These are phyloP conservation scores for Carassius gibelio DNA, from an alignment of 2,113 vertebrate genomes.

Conservation along the genomic window DNA sequence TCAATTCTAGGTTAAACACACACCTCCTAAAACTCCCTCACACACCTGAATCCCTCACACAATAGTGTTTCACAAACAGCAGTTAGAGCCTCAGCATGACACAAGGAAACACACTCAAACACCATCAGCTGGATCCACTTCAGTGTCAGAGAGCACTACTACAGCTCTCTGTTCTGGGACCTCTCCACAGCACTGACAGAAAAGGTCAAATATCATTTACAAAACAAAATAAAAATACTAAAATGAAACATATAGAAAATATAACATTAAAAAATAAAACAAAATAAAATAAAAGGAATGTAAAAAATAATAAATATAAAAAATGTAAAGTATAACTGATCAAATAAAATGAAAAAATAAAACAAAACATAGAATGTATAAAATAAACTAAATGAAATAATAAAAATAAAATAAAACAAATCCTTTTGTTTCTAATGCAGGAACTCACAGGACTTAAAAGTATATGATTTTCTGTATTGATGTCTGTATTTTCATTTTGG, in stretches of 20 bases:
- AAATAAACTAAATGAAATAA: too few species aligned
- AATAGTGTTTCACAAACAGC: neutral
- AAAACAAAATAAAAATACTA: neutral
- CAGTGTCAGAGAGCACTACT: neutral
- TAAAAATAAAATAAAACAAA: too few species aligned
- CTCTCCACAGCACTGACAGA: neutral
- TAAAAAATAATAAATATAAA: neutral
- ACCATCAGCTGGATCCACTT: neutral
- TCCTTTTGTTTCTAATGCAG: too few species aligned
- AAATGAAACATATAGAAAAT: neutral
- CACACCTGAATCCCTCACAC: neutral
- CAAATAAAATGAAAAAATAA: neutral
- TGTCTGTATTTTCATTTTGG: too few species aligned
- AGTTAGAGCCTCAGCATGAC: neutral
- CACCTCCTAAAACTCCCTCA: neutral
- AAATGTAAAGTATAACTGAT: neutral
- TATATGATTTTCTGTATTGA: too few species aligned
- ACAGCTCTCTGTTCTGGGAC: too few species aligned
- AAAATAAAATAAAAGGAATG: too few species aligned
- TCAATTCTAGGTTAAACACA: neutral
- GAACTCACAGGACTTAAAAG: too few species aligned
- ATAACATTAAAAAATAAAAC: neutral
- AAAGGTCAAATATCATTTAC: neutral
- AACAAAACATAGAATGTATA: too few species aligned
- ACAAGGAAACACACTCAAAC: conserved; percentile 13